Evolutionary conservation across 2,888 invertebrate genomes (phyloP), one percentile per base, ranked within the genome.

Genomic region (Steromphala cineraria): DNA sequence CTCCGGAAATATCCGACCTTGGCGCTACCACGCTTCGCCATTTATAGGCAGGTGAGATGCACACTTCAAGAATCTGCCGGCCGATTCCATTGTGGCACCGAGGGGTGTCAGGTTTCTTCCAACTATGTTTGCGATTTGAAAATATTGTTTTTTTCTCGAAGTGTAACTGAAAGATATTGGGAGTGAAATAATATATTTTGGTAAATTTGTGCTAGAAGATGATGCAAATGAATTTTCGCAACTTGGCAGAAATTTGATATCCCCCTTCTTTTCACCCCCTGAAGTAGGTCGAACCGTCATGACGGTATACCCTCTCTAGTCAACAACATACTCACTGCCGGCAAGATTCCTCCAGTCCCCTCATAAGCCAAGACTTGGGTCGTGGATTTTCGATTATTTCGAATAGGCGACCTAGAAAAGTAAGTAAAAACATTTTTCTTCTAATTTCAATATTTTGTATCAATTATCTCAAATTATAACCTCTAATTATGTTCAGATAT

Each of bases 1-100:
- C 71, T 15, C 71, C 71, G 28, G 71, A 71, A 71, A 71, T 71
- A 71, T 71, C 71, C 71, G 71, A 31, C 71, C 71, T 71, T 71
- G 78, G 19, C 67, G 78, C 67, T 62, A 36, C 7, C 24, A 13
- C 24, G 78, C 78, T 62, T 78, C 78, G 28, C 78, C 78, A 78
- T 78, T 78, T 78, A 67, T 78, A 78, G 78, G 78, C 78, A 78
- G 62, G 67, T 67, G 62, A 62, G 40, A 67, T 15, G n/a, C 78
- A 55, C 76, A 53, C 24, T 56, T 28, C 24, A 55, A 46, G 78
- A 56, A 78, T 62, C 62, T 36, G 62, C 67, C 28, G 71, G 36
- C 19, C 3, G 15, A 19, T 31, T 31, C 71, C 71, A 71, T 71
- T 40, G 40, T 71, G 71, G 71, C 71, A 71, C 17, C 71, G 40